A percentile compares a stretch with the other conserved stretches of the same genome.
phyloP scores from a whole-genome alignment of 1,140 invertebrate genomes.

The Halesus radiatus region DNA sequence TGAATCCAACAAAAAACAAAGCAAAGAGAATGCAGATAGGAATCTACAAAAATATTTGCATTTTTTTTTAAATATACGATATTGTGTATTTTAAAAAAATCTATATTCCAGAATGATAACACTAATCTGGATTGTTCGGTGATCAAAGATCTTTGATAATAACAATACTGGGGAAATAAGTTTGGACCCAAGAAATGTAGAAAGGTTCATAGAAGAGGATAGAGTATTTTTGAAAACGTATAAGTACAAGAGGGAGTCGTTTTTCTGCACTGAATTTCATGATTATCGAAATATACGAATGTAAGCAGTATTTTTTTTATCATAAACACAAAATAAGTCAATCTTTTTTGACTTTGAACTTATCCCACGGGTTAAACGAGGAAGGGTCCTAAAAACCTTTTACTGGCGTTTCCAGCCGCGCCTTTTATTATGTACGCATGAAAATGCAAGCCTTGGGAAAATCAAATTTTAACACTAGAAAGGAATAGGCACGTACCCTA shows the following conservation, averaged over 20 bases:
- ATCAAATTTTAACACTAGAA: conserved; percentile 27
- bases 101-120: too few relatives aligned
- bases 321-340: neutral
- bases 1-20: too few relatives aligned
- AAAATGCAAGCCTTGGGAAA: neutral
- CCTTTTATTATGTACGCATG: conserved; percentile 1
- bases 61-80: too few relatives aligned
- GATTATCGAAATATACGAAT: neutral
- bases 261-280: neutral
- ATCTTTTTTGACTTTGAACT: neutral
- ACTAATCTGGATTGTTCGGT: too few relatives aligned
- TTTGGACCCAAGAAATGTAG: too few relatives aligned
- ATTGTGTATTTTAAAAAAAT: too few relatives aligned
- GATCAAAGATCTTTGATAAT: too few relatives aligned
- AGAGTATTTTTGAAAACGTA: neutral
- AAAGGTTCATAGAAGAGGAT: neutral
- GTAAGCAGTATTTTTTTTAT: too few relatives aligned
- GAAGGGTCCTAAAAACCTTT: neutral
- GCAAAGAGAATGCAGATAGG: too few relatives aligned
- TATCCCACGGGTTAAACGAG: neutral
- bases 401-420: neutral
- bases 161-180: too few relatives aligned
- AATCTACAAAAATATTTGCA: too few relatives aligned
- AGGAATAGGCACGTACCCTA: neutral
- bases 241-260: neutral